These are phyloP conservation scores for cattle (Bos taurus) DNA, from an alignment of 2,113 vertebrate species.

Conservation along the genomic window DNA sequence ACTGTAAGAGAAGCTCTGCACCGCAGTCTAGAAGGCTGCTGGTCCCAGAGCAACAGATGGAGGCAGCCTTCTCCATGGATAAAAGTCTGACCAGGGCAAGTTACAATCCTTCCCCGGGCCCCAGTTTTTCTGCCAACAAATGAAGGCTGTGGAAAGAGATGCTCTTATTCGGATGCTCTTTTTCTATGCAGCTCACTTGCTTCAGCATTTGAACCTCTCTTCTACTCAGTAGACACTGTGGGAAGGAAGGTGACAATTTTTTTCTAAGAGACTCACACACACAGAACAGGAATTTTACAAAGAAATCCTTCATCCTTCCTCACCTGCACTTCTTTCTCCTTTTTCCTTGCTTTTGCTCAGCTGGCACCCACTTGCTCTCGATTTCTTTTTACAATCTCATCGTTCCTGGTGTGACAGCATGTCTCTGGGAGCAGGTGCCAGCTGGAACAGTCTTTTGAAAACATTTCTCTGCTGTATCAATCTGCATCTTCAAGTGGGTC, in stretches of 20 bases:
- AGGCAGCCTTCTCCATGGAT: neutral
- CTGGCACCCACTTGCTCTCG: neutral
- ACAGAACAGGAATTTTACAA: neutral
- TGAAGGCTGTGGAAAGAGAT: neutral
- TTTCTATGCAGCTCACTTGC: neutral
- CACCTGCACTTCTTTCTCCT: neutral
- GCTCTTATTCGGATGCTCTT: neutral
- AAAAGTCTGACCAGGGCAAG: neutral
- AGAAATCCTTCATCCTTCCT: neutral
- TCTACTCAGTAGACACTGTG: neutral
- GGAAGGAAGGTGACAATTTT: neutral
- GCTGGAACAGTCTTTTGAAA: neutral
- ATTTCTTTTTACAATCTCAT: neutral
- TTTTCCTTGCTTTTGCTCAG: neutral
- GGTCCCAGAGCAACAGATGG: neutral
- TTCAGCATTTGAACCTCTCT: neutral
- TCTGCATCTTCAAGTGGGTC: neutral
- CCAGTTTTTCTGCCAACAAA: neutral
- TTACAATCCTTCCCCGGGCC: neutral
- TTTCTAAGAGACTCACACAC: neutral
- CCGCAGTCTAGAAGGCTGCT: neutral
- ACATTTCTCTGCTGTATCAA: neutral
- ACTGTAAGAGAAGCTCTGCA: neutral
- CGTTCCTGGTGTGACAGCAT: neutral
- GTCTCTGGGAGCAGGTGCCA: neutral